Evolutionary conservation across 2,888 invertebrate species (phyloP).

Genomic region (Pherbina coryleti): DNA sequence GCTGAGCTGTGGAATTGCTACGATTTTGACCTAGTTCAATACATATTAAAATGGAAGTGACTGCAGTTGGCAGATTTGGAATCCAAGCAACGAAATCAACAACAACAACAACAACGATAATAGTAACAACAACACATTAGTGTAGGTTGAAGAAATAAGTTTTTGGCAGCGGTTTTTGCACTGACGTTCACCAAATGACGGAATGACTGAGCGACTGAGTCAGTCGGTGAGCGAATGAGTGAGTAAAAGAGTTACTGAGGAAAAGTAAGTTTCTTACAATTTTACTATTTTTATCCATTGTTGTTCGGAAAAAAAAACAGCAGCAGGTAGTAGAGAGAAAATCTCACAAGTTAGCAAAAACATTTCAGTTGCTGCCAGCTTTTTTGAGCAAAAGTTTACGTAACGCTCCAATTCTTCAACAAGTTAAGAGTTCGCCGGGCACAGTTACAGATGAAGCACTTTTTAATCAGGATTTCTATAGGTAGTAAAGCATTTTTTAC

Average conservation of each 20-base stretch:
- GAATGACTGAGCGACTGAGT: no score
- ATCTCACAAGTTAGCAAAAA: background rate
- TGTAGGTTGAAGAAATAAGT: no score
- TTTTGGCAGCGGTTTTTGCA: no score
- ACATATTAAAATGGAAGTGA: background rate
- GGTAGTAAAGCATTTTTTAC: background rate
- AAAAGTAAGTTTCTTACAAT: background rate
- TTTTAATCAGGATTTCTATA: background rate
- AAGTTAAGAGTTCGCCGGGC: background rate
- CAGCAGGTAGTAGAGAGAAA: background rate
- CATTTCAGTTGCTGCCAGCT: background rate
- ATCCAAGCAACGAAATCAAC: background rate
- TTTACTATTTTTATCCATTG: background rate
- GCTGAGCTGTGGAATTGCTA: background rate
- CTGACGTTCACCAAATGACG: no score
- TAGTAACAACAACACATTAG: background rate
- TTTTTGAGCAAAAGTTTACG: background rate
- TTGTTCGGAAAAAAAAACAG: background rate
- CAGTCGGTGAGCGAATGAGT: background rate
- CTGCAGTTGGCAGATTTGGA: constrained; percentile 9
- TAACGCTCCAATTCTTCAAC: constrained; percentile 11
- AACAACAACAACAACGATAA: background rate
- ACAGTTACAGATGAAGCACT: background rate
- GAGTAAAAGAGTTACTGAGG: no score
- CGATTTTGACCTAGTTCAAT: constrained; percentile 19